Conservation (phyloP, 1,140 invertebrate genomes). For the Maconellicoccus hirsutus region DNA sequence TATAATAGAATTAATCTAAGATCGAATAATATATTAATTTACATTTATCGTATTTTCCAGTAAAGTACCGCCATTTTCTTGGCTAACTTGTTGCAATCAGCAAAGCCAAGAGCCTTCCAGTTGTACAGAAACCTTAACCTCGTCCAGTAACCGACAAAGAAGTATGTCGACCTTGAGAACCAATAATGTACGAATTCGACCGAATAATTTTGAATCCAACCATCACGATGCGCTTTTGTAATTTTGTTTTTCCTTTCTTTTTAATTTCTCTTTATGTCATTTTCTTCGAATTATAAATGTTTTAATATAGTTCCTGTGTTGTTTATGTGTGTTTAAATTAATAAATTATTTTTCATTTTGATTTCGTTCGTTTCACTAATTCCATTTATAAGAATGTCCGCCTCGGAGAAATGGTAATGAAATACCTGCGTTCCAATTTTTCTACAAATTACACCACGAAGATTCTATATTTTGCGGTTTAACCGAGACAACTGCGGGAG, state of each 20-base stretch:
- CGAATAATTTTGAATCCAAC: neutral
- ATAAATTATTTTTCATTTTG: neutral
- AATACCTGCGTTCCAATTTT: too few relatives aligned
- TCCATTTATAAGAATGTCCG: too few relatives aligned
- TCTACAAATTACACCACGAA: too few relatives aligned
- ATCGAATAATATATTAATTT: too few relatives aligned
- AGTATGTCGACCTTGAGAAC: constrained; percentile 24
- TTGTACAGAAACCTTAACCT: constrained; percentile 27
- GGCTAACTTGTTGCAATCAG: constrained; percentile 25
- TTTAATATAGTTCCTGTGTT: constrained; percentile 4
- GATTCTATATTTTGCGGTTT: too few relatives aligned
- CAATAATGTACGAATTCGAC: constrained; percentile 18
- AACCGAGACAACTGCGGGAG: too few relatives aligned
- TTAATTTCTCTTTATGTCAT: neutral
- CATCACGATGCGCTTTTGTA: constrained; percentile 15
- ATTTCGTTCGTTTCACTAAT: too few relatives aligned
- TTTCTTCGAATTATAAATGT: neutral
- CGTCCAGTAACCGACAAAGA: constrained; percentile 25
- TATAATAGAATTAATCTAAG: too few relatives aligned
- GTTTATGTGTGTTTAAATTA: constrained; percentile 1
- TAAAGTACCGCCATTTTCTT: constrained; percentile 26
- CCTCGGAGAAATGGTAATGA: too few relatives aligned
- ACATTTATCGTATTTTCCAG: constrained; percentile 23
- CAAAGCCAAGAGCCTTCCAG: constrained; percentile 24
- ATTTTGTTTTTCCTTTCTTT: neutral